Conservation (phyloP, 2,888 invertebrate genomes). For the Agrotis exclamationis region DNA sequence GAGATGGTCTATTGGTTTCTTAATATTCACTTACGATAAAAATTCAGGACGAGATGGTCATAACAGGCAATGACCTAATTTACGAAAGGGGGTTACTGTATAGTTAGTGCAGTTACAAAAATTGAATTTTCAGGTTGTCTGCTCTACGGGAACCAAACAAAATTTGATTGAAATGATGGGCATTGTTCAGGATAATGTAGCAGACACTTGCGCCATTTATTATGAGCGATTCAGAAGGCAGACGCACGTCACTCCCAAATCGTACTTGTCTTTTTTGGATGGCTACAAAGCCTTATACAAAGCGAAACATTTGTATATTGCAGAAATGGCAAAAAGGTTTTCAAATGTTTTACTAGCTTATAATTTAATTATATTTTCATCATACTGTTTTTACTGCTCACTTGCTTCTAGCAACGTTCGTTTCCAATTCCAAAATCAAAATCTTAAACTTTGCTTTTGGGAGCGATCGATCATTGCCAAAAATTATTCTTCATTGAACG, state of each 20-base stretch:
- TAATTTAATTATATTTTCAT: too few species aligned
- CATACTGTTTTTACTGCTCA: too few species aligned
- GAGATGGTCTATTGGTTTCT: too few species aligned
- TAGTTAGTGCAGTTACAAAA: too few species aligned
- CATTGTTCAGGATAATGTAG: conserved; percentile 95
- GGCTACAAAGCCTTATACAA: conserved; percentile 95
- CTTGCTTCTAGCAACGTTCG: too few species aligned
- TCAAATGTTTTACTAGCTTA: neutral
- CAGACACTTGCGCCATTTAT: conserved; percentile 94
- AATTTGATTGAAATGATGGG: conserved; percentile 96
- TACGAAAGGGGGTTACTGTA: too few species aligned
- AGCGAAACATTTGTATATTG: conserved; percentile 94
- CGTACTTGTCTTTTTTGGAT: conserved; percentile 95
- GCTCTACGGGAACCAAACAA: conserved; percentile 93
- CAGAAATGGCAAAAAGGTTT: conserved; percentile 92
- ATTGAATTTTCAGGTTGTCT: conserved; percentile 84
- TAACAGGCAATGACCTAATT: neutral
- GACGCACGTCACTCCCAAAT: conserved; percentile 97
- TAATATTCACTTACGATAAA: neutral
- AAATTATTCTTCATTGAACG: too few species aligned
- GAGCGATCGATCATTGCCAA: too few species aligned
- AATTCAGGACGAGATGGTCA: neutral
- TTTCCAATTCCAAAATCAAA: too few species aligned
- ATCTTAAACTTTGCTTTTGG: too few species aligned
- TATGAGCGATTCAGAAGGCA: conserved; percentile 96